A percentile compares a stretch with the other conserved stretches of the same genome.
These are phyloP conservation scores for Nomada fabriciana DNA, from an alignment of 2,888 invertebrate species.

Conservation along the genomic window DNA sequence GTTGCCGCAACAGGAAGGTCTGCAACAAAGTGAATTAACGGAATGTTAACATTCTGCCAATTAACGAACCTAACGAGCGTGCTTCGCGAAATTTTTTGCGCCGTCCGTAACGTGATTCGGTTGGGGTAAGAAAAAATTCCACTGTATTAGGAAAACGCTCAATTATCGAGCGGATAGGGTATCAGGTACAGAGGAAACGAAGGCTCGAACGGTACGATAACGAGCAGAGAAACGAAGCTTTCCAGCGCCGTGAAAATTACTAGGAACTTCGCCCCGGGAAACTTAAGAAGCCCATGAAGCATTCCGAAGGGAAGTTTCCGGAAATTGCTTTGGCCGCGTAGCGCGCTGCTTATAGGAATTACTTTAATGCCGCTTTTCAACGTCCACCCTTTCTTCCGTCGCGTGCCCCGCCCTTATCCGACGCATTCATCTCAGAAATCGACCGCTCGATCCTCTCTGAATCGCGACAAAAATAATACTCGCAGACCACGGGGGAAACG, in stretches of 20 bases:
- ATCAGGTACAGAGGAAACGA: background rate
- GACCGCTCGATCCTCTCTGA: background rate
- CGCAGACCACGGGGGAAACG: background rate
- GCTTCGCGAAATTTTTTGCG: background rate
- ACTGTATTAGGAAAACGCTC: no score
- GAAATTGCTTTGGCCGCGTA: conserved; percentile 25
- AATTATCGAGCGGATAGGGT: background rate
- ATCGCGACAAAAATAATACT: no score
- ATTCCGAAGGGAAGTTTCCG: conserved; percentile 8
- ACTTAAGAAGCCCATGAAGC: conserved; percentile 18
- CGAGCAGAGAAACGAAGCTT: conserved; percentile 28
- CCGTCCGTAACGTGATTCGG: no score
- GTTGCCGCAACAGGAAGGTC: background rate
- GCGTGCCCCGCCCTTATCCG: background rate
- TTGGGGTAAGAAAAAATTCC: no score
- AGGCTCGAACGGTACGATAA: conserved; percentile 26
- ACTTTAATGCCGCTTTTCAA: conserved; percentile 22
- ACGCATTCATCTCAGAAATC: background rate
- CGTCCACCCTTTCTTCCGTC: background rate
- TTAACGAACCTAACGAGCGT: background rate
- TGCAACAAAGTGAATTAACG: conserved; percentile 20
- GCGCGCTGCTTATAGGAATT: conserved; percentile 11
- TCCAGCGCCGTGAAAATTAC: conserved; percentile 17
- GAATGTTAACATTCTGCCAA: background rate
- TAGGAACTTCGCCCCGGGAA: background rate